These are phyloP conservation scores for Panopea generosa DNA, from an alignment of 2,888 invertebrate genomes.

Conservation along the genomic window DNA sequence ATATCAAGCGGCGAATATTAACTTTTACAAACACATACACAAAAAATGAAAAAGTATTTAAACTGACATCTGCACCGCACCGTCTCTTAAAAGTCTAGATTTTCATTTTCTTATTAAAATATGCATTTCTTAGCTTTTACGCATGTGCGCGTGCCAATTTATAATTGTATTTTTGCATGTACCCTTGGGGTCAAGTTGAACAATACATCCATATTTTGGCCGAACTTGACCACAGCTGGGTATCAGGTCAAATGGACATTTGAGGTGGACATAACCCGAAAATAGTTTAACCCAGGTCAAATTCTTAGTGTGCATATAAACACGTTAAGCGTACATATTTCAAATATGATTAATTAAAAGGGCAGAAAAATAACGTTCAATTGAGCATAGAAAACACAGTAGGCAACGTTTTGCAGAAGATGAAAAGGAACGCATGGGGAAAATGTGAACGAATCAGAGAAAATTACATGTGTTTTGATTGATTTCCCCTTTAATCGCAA, in stretches of 20 bases:
- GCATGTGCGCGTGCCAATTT: conserved; percentile 14
- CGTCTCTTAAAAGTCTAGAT: no score
- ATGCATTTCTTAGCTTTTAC: no score
- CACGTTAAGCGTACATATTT: conserved; percentile 51
- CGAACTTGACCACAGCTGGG: conserved; percentile 60
- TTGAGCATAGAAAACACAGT: neutral
- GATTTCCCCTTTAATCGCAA: no score
- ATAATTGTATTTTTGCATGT: conserved; percentile 47
- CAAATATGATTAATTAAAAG: conserved; percentile 51
- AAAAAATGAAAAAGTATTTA: no score
- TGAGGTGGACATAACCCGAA: conserved; percentile 49
- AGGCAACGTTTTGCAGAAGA: no score
- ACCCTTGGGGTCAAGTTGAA: conserved; percentile 55
- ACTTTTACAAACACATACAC: no score
- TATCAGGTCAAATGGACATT: conserved; percentile 60
- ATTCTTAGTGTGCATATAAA: conserved; percentile 31
- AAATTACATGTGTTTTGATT: no score
- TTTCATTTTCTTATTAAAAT: no score
- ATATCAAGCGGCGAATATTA: no score
- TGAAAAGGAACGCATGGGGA: no score
- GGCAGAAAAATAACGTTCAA: conserved; percentile 9
- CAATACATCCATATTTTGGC: conserved; percentile 59
- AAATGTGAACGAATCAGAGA: no score
- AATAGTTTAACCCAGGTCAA: conserved; percentile 51
- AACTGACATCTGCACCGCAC: no score